Percentiles rank a stretch among this genome's conserved stretches.
Conservation (phyloP, 2,113 vertebrate species). For the Aplodontia rufa region DNA sequence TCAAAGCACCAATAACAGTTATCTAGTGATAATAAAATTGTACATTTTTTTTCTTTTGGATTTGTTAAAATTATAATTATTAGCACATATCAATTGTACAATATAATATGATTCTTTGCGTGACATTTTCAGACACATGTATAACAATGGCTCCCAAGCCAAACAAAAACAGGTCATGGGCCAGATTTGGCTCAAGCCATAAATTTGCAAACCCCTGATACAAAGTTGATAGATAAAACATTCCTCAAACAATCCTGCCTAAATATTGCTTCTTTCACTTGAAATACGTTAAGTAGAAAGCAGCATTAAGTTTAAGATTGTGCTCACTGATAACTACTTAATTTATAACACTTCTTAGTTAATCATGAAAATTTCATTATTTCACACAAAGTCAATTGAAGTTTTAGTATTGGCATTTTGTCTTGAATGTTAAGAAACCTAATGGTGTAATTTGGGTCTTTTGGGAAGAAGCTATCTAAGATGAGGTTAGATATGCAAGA, state of each 20-base stretch:
- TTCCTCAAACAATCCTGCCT: not conserved
- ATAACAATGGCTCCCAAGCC: too few species aligned
- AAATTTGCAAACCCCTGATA: not conserved
- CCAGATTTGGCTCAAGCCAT: not conserved
- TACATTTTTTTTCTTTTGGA: not conserved
- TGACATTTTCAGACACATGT: too few species aligned
- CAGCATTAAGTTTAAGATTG: not conserved
- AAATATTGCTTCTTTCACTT: not conserved
- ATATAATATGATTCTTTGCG: too few species aligned
- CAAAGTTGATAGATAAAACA: not conserved
- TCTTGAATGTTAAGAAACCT: not conserved
- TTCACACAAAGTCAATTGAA: not conserved
- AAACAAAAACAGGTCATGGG: not conserved
- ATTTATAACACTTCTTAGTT: not conserved
- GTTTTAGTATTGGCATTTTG: not conserved
- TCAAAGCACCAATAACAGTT: conserved; percentile 40
- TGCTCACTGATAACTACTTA: not conserved
- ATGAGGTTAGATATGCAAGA: not conserved
- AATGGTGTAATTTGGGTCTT: not conserved
- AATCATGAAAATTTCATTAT: not conserved
- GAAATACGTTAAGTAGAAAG: not conserved
- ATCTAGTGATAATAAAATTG: not conserved
- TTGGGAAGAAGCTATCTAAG: not conserved
- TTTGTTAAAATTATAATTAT: not conserved
- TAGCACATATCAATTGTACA: too few species aligned